A percentile compares a stretch with the other conserved stretches of the same genome.
Evolutionary conservation across 2,113 vertebrate genomes (phyloP).

Genomic region (Laterallus jamaicensis): DNA sequence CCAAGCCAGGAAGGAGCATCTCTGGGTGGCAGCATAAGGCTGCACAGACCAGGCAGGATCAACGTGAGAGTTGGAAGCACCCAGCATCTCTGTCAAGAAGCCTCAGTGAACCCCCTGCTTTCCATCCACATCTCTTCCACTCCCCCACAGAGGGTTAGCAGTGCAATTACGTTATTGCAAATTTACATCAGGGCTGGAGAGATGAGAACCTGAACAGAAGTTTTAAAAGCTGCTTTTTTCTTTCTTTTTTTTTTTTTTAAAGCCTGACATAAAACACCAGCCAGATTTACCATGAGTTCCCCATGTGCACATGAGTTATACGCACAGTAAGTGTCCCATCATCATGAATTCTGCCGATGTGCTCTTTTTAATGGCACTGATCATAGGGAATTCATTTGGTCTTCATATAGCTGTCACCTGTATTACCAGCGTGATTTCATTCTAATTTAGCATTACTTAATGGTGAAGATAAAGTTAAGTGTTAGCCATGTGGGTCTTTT

Average conservation of each 20-base stretch:
- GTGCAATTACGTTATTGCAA: neutral
- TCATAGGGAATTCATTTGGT: conserved; percentile 68
- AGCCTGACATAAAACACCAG: neutral
- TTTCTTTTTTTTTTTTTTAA: neutral
- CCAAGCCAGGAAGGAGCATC: neutral
- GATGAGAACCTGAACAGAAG: neutral
- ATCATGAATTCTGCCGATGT: conserved; percentile 43
- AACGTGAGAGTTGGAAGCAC: accelerated
- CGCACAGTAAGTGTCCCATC: neutral
- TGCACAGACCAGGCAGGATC: neutral
- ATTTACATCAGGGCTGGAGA: neutral
- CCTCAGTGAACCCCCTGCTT: neutral
- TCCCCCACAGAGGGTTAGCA: neutral
- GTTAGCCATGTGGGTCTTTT: conserved; percentile 53
- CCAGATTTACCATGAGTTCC: conserved; percentile 26
- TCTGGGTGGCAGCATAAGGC: neutral
- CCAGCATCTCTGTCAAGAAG: neutral
- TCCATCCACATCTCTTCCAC: neutral
- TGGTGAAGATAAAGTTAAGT: conserved; percentile 69
- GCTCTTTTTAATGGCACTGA: conserved; percentile 43
- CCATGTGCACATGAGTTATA: conserved; percentile 41
- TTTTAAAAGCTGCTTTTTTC: neutral
- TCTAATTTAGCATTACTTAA: conserved; percentile 72
- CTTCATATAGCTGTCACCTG: conserved; percentile 73
- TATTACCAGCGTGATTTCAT: conserved; percentile 52